Conservation (phyloP, 2,113 vertebrate genomes). For the Phasianus colchicus region DNA sequence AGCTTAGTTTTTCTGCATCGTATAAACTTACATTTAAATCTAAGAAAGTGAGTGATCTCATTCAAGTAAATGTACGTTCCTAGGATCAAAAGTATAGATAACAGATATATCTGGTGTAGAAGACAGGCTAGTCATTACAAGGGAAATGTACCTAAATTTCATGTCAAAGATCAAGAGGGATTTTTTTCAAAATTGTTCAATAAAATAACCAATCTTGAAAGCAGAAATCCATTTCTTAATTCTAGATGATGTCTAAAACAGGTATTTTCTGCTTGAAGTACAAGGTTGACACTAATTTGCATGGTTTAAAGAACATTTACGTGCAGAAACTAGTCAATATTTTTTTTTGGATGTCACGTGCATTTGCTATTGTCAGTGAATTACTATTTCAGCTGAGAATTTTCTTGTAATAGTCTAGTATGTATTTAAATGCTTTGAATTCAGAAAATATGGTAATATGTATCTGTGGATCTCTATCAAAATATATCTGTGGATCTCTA, state of each 20-base stretch:
- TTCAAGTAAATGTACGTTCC: not conserved
- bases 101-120: not conserved
- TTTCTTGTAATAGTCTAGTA: not conserved
- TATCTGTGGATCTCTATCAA: not conserved
- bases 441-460: not conserved
- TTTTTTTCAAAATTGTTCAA: not conserved
- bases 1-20: not conserved
- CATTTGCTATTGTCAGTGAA: fast-evolving
- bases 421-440: not conserved
- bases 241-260: not conserved
- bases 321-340: not conserved
- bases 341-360: not conserved
- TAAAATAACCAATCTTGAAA: not conserved
- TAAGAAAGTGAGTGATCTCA: not conserved
- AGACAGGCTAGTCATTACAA: not conserved
- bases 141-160: fast-evolving
- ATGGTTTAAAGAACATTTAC: not conserved
- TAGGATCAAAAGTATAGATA: not conserved
- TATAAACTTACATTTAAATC: not conserved
- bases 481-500: not conserved
- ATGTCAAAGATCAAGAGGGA: not conserved
- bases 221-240: not conserved
- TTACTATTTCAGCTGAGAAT: not conserved
- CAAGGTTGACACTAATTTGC: not conserved
- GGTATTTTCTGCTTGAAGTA: not conserved